phyloP scores from a whole-genome alignment of 2,113 vertebrate genomes.

The Pavo muticus region DNA sequence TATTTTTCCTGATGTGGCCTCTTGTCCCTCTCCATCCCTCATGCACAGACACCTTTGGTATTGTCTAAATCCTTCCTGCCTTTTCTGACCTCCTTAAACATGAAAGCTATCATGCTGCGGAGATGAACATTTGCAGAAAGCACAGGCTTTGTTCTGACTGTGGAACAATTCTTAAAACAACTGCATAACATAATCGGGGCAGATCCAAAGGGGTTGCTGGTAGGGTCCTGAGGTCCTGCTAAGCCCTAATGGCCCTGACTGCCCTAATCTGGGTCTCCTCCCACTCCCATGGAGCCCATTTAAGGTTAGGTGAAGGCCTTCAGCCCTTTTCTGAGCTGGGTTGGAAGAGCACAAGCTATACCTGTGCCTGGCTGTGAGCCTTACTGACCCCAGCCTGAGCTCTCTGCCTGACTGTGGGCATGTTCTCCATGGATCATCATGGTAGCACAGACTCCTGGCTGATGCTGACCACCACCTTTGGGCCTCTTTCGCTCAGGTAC shows the following conservation, averaged over 20 bases:
- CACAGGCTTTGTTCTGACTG: not conserved
- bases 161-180: not conserved
- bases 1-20: not conserved
- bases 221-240: not conserved
- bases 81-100: not conserved
- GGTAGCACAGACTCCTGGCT: fast-evolving
- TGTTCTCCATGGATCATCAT: fast-evolving
- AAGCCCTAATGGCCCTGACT: fast-evolving
- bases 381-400: fast-evolving
- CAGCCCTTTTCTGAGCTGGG: fast-evolving
- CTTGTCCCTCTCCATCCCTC: not conserved
- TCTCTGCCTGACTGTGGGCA: fast-evolving
- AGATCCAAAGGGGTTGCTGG: not conserved
- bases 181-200: fast-evolving
- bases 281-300: not conserved
- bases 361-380: fast-evolving
- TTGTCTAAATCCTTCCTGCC: not conserved
- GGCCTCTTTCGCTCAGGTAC: not conserved
- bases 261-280: not conserved
- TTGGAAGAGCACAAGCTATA: fast-evolving
- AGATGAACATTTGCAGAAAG: not conserved
- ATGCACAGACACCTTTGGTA: fast-evolving
- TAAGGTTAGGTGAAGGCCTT: fast-evolving
- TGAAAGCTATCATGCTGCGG: fast-evolving
- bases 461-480: not conserved